Conservation (phyloP, 2,797 vertebrate genomes). For the Anomalospiza imberbis region DNA sequence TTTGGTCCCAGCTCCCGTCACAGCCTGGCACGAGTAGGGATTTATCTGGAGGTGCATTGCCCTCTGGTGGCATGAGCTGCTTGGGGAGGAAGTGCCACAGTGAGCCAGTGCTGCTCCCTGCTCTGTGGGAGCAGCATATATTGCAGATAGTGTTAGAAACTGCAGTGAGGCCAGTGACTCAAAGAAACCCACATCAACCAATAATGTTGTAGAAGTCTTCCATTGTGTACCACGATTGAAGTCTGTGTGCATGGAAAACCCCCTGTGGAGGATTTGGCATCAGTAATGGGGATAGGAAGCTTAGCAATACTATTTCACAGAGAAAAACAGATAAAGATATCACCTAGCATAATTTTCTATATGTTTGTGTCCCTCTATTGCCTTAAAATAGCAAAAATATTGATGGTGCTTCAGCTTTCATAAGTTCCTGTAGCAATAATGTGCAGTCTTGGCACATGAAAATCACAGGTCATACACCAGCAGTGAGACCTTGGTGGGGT, state of each 20-base stretch:
- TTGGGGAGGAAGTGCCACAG: background rate
- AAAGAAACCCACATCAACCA: background rate
- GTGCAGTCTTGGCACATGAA: background rate
- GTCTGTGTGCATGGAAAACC: background rate
- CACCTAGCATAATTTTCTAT: background rate
- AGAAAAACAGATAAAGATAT: background rate
- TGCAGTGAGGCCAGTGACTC: background rate
- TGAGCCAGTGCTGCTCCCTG: background rate
- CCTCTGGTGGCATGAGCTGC: slow-evolving; percentile 29
- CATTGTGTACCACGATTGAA: background rate
- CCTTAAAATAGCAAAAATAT: background rate
- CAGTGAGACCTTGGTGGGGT: background rate
- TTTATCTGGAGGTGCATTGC: slow-evolving; percentile 17
- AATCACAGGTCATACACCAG: background rate
- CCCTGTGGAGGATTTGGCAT: background rate
- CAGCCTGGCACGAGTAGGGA: background rate
- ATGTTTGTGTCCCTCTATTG: background rate
- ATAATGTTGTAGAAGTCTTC: background rate
- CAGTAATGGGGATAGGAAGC: background rate
- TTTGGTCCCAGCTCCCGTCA: background rate
- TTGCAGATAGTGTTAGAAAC: background rate
- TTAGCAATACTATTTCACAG: background rate
- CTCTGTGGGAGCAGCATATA: background rate
- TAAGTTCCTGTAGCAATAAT: background rate
- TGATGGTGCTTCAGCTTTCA: background rate